phyloP scores from a whole-genome alignment of 2,888 invertebrate species.

The Campopleginae sp. region DNA sequence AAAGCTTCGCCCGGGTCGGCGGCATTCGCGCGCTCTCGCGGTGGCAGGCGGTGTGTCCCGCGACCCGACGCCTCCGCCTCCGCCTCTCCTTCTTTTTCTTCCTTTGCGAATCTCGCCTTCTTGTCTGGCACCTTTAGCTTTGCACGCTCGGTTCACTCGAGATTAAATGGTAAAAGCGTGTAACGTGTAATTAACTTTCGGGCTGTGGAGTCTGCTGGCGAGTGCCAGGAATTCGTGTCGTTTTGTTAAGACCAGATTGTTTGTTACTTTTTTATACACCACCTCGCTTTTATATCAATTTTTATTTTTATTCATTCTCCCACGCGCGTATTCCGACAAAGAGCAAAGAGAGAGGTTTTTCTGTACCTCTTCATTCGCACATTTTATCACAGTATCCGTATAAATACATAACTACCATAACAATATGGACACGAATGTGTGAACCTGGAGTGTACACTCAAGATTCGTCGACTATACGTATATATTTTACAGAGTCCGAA shows the following conservation, averaged over 20 bases:
- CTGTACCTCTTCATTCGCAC: constrained; percentile 35
- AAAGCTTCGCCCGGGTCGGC: constrained; percentile 55
- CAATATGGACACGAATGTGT: background rate
- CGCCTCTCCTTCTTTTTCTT: constrained; percentile 26
- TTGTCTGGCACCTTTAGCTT: constrained; percentile 44
- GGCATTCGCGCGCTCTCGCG: constrained; percentile 49
- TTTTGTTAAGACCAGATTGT: constrained; percentile 62
- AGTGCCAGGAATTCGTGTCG: constrained; percentile 65
- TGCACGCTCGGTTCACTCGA: constrained; percentile 55
- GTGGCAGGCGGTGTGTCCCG: constrained; percentile 51
- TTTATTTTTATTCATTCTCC: constrained; percentile 38
- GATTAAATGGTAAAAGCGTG: constrained; percentile 72
- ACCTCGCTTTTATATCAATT: constrained; percentile 40
- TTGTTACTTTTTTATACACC: constrained; percentile 38
- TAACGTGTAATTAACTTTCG: constrained; percentile 71
- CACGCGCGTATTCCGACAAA: constrained; percentile 32
- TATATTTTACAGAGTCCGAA: constrained; percentile 44
- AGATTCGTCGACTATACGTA: background rate
- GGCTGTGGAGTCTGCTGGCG: constrained; percentile 33
- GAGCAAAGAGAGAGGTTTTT: constrained; percentile 27
- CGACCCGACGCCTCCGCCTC: constrained; percentile 52
- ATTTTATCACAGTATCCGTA: constrained; percentile 22
- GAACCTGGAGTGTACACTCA: background rate
- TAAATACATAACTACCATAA: background rate
- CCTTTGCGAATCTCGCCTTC: constrained; percentile 24